Percentiles rank a stretch among this genome's conserved stretches.
Evolutionary conservation across 2,113 vertebrate species (phyloP).

Genomic region (Alethe diademata): DNA sequence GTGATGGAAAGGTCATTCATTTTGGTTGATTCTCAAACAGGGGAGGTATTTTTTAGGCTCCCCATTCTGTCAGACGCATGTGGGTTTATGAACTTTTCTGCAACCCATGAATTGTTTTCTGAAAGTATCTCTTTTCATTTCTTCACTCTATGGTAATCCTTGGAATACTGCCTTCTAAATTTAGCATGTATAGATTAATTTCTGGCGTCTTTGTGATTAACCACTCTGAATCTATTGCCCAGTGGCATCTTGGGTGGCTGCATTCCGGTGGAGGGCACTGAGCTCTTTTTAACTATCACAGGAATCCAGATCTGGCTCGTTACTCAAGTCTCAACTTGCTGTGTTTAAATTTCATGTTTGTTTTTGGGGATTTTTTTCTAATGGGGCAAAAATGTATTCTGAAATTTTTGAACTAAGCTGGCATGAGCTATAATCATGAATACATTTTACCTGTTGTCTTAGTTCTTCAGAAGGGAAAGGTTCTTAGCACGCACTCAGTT

Average conservation of each 20-base stretch:
- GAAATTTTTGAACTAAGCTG: not conserved
- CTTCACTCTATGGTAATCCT: not conserved
- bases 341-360: not conserved
- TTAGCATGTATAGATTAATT: not conserved
- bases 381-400: not conserved
- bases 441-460: not conserved
- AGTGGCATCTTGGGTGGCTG: not conserved
- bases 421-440: not conserved
- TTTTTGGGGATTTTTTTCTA: fast-evolving
- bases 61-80: not conserved
- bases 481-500: not conserved
- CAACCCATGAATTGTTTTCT: not conserved
- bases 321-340: not conserved
- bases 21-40: not conserved
- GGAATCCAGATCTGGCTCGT: not conserved
- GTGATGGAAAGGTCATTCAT: not conserved
- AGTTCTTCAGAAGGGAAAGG: not conserved
- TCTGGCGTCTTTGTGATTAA: not conserved
- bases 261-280: not conserved
- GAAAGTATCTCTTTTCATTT: not conserved
- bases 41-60: not conserved
- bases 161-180: not conserved
- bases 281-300: not conserved
- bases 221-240: not conserved
- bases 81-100: not conserved